A percentile compares a stretch with the other conserved stretches of the same genome.
These are phyloP conservation scores for Tachystola acroxantha DNA, from an alignment of 2,888 invertebrate genomes.

Conservation along the genomic window DNA sequence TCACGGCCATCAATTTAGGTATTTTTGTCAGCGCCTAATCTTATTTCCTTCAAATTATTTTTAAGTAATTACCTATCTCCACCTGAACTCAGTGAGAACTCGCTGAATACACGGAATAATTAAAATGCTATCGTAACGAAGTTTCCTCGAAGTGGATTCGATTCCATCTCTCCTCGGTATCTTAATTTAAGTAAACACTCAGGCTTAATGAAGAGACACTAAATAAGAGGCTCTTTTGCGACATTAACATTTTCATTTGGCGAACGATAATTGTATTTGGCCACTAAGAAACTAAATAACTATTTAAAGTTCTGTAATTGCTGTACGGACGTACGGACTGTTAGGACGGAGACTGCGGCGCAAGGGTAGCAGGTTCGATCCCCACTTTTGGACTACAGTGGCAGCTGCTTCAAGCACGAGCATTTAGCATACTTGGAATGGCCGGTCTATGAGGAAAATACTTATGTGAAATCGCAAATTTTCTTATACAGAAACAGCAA, in stretches of 20 bases:
- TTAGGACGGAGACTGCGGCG: too few relatives aligned
- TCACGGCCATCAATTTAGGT: too few relatives aligned
- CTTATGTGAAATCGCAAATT: too few relatives aligned
- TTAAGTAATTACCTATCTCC: conserved; percentile 3
- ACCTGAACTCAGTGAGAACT: conserved; percentile 1
- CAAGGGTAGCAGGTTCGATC: too few relatives aligned
- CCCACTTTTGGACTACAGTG: too few relatives aligned
- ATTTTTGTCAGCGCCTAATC: conserved; percentile 1
- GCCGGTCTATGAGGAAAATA: too few relatives aligned
- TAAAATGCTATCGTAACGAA: conserved; percentile 30
- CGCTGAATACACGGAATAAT: conserved; percentile 24
- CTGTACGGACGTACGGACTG: too few relatives aligned
- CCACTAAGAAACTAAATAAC: conserved; percentile 28
- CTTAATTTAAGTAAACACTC: conserved; percentile 71
- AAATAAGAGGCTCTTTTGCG: conserved; percentile 45
- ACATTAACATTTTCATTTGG: conserved; percentile 46
- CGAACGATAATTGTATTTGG: conserved; percentile 50
- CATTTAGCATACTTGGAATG: too few relatives aligned
- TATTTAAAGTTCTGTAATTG: too few relatives aligned
- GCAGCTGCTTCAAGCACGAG: too few relatives aligned
- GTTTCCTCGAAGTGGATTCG: conserved; percentile 27
- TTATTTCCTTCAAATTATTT: conserved; percentile 3
- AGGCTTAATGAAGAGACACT: conserved; percentile 56
- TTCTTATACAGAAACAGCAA: too few relatives aligned
- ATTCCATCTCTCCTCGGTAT: conserved; percentile 38